These are phyloP conservation scores for Sebastes umbrosus DNA, from an alignment of 2,797 vertebrate species.

Conservation along the genomic window DNA sequence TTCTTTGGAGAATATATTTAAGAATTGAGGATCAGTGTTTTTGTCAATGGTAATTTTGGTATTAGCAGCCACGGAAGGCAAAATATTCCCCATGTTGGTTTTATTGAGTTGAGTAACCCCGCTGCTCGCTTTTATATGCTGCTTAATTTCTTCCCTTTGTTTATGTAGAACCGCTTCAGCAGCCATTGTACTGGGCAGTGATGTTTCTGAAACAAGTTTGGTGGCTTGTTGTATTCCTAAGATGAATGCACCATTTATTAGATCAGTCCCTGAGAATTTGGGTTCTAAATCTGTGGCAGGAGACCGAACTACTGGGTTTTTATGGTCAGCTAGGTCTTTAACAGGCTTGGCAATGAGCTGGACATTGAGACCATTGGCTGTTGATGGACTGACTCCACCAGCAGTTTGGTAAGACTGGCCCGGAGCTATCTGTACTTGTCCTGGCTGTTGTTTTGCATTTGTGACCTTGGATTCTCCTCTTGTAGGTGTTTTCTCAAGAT, in stretches of 20 bases:
- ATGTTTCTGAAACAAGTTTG: constrained; percentile 22
- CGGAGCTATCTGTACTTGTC: background rate
- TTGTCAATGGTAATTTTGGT: background rate
- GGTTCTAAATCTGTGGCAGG: background rate
- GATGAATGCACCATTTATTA: background rate
- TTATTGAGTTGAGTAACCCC: constrained; percentile 2
- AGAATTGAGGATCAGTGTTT: background rate
- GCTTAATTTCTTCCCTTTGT: constrained; percentile 17
- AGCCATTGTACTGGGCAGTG: background rate
- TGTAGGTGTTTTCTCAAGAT: constrained; percentile 17
- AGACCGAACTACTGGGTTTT: background rate
- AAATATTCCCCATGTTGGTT: constrained; percentile 3
- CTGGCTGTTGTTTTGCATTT: constrained; percentile 19
- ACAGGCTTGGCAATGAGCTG: constrained; percentile 3
- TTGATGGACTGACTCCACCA: constrained; percentile 4
- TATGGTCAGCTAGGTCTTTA: background rate
- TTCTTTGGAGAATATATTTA: constrained; percentile 14
- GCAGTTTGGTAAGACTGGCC: constrained; percentile 5
- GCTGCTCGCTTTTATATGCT: background rate
- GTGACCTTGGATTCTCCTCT: background rate
- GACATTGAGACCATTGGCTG: background rate
- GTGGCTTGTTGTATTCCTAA: constrained; percentile 11
- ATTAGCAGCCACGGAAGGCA: background rate
- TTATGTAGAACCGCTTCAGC: constrained; percentile 3
- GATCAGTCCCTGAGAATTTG: background rate